Evolutionary conservation across 2,888 invertebrate genomes (phyloP), one percentile per base, ranked within the genome.

Genomic region (Cheilosia variabilis): DNA sequence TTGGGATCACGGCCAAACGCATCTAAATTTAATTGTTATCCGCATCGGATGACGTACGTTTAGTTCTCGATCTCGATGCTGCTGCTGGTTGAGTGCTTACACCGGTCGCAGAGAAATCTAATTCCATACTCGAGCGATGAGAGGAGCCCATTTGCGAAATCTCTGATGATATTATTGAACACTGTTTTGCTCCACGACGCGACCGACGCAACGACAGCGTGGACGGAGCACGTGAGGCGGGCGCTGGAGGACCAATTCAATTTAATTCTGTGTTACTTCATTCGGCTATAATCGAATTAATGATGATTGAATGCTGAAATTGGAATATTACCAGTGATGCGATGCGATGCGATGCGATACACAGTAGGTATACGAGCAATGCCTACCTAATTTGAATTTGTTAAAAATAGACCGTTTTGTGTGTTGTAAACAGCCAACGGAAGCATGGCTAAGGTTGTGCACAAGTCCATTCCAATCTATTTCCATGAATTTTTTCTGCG

Each of bases 301-400:
- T 79, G 79, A 84, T 84, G 83, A 84, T 79, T 84, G 83, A 75
- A 84, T 79, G 73, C 57, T 79, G 57, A 79, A 79, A 82, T 82
- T 82, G 77, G 55, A 78, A 83, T 77, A 72, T 63, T 81, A 72
- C 45, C 47, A 72, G 53, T 43, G 66, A 43, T 68, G 43, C 34
- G 45, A 52, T 37, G 31, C 34, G 45, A 52, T 37, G 31, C 47
- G 57, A 10, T 15, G 22, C n/a, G 17, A 15, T 37, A 24, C 55
- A 65, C n/a, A 58, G n/a, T 27, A 6, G 6, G 27, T 31, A 52
- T 45, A 24, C 58, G 27, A 52, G 60, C 22, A 34, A 53, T 60
- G 60, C 52, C 47, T 58, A 63, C 52, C 47, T 58, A 57, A 66
- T 73, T 69, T 65, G 34, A 68, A 55, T 24, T 76, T 63, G 43